phyloP scores from a whole-genome alignment of 2,888 invertebrate species.

The Mesoligia furuncula region DNA sequence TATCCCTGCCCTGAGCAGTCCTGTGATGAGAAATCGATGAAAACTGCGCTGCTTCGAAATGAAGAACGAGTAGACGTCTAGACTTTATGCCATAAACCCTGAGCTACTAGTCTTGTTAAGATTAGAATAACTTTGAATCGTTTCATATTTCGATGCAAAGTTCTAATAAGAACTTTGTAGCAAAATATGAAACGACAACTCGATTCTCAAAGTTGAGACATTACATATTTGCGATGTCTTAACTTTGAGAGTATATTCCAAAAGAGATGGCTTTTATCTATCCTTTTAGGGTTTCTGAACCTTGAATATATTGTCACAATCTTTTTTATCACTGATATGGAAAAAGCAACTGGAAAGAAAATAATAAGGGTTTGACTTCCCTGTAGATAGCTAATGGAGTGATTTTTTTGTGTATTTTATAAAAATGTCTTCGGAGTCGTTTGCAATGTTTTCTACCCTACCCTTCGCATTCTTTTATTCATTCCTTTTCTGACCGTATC shows the following conservation, averaged over 20 bases:
- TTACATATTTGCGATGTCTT: neutral
- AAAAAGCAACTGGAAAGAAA: constrained; percentile 41
- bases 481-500: constrained; percentile 54
- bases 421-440: constrained; percentile 51
- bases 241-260: constrained; percentile 17
- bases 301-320: constrained; percentile 38
- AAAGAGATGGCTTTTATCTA: constrained; percentile 17
- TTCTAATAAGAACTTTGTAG: neutral
- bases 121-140: constrained; percentile 38
- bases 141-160: constrained; percentile 34
- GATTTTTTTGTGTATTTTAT: constrained; percentile 58
- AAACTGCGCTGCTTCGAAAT: constrained; percentile 50
- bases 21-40: constrained; percentile 65
- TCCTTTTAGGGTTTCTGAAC: constrained; percentile 37
- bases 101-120: constrained; percentile 23
- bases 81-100: constrained; percentile 56
- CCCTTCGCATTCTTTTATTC: constrained; percentile 48
- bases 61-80: constrained; percentile 52
- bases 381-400: constrained; percentile 54
- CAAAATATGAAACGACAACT: too few relatives aligned
- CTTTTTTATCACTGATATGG: constrained; percentile 35
- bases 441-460: constrained; percentile 44
- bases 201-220: too few relatives aligned
- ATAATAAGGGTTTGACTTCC: constrained; percentile 51
- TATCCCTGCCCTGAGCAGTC: constrained; percentile 60